phyloP scores from a whole-genome alignment of 2,113 vertebrate genomes.

The Laticauda colubrina region DNA sequence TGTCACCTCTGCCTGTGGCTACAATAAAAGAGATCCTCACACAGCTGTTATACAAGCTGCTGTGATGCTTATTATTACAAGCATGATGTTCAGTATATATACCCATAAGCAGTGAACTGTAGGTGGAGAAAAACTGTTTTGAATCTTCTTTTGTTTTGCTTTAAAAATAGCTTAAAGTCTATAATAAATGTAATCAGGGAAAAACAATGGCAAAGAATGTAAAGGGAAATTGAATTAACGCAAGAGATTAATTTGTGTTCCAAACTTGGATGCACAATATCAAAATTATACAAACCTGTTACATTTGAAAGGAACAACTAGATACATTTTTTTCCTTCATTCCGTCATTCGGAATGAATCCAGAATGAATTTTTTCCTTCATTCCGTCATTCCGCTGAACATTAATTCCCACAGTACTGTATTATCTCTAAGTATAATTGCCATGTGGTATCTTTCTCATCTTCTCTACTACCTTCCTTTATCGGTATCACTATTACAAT shows the following conservation, averaged over 20 bases:
- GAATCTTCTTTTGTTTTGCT: not conserved
- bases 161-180: not conserved
- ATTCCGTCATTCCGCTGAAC: not conserved
- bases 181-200: not conserved
- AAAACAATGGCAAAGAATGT: not conserved
- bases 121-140: not conserved
- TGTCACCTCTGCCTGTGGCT: not conserved
- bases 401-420: not conserved
- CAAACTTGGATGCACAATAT: not conserved
- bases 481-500: not conserved
- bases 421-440: not conserved
- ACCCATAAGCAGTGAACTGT: not conserved
- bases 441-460: not conserved
- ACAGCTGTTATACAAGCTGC: not conserved
- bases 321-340: not conserved
- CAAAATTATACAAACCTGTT: not conserved
- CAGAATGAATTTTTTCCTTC: not conserved
- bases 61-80: not conserved
- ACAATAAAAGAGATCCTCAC: not conserved
- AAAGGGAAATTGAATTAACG: not conserved
- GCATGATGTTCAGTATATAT: not conserved
- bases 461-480: not conserved
- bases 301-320: not conserved
- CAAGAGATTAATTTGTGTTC: not conserved
- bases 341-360: not conserved